Evolutionary conservation across 2,888 invertebrate genomes (phyloP).

Genomic region (Ochropacha duplaris): DNA sequence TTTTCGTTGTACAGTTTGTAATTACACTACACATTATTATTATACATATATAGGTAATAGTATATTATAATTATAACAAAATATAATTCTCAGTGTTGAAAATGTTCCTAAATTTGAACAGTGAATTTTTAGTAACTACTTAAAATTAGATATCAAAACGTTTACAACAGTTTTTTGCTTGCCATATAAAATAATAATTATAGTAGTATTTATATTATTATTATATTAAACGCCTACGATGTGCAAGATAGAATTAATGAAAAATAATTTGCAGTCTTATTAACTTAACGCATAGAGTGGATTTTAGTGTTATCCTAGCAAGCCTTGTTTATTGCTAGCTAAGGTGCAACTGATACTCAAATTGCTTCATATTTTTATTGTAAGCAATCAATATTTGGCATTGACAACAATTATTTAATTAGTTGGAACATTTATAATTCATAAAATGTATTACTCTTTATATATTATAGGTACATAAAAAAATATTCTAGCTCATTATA

Average conservation of each 20-base stretch:
- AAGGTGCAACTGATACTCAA: neutral
- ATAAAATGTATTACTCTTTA: constrained; percentile 24
- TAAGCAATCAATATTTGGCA: constrained; percentile 19
- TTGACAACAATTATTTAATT: neutral
- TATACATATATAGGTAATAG: constrained; percentile 59
- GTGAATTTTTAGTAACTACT: constrained; percentile 60
- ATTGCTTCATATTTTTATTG: constrained; percentile 15
- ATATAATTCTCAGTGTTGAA: constrained; percentile 75
- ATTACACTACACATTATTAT: constrained; percentile 60
- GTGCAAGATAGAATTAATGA: constrained; percentile 4
- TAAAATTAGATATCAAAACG: constrained; percentile 44
- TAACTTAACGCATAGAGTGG: neutral
- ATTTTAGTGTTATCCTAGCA: neutral
- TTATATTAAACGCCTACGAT: constrained; percentile 7
- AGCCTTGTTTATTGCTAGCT: neutral
- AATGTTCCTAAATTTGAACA: constrained; percentile 82
- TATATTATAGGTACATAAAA: constrained; percentile 26
- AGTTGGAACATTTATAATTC: constrained; percentile 15
- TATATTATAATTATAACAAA: constrained; percentile 61
- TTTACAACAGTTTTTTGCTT: constrained; percentile 63
- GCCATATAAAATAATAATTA: constrained; percentile 63
- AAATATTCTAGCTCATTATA: constrained; percentile 58
- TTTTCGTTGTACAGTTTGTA: constrained; percentile 67
- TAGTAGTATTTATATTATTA: constrained; percentile 42
- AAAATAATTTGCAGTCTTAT: neutral